Evolutionary conservation across 2,113 vertebrate genomes (phyloP).

Genomic region (Isurus oxyrinchus): DNA sequence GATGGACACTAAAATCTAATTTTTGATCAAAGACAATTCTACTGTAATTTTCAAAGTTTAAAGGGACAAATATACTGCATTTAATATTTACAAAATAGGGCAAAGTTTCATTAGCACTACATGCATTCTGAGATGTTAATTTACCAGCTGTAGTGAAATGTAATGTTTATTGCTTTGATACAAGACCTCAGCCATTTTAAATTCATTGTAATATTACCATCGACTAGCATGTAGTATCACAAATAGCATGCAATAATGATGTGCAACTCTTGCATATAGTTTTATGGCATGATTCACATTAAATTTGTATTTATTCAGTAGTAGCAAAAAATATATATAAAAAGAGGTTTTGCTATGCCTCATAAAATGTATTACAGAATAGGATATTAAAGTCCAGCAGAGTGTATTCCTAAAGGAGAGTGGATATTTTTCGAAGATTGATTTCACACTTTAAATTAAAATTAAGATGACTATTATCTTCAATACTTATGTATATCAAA

Average conservation of each 20-base stretch:
- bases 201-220: slow-evolving; percentile 62
- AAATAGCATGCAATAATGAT: slow-evolving; percentile 81
- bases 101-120: slow-evolving; percentile 52
- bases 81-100: slow-evolving; percentile 46
- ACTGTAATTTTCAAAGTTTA: slow-evolving; percentile 44
- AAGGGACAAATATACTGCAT: slow-evolving; percentile 41
- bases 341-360: slow-evolving; percentile 49
- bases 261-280: slow-evolving; percentile 66
- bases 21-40: slow-evolving; percentile 52
- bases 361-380: slow-evolving; percentile 27
- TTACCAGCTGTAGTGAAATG: slow-evolving; percentile 45
- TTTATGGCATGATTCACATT: slow-evolving; percentile 84
- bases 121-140: slow-evolving; percentile 49
- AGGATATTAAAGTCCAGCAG: slow-evolving; percentile 8
- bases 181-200: slow-evolving; percentile 56
- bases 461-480: slow-evolving; percentile 5
- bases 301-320: slow-evolving; percentile 67
- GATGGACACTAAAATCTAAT: slow-evolving; percentile 48
- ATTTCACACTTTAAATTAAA: slow-evolving; percentile 39
- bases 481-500: slow-evolving; percentile 51
- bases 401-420: slow-evolving; percentile 39
- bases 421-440: slow-evolving; percentile 50
- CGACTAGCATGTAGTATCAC: slow-evolving; percentile 74
- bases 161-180: slow-evolving; percentile 58
- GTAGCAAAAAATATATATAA: slow-evolving; percentile 47